Conservation (phyloP, 2,113 vertebrate genomes). For the Onychostoma macrolepis region DNA sequence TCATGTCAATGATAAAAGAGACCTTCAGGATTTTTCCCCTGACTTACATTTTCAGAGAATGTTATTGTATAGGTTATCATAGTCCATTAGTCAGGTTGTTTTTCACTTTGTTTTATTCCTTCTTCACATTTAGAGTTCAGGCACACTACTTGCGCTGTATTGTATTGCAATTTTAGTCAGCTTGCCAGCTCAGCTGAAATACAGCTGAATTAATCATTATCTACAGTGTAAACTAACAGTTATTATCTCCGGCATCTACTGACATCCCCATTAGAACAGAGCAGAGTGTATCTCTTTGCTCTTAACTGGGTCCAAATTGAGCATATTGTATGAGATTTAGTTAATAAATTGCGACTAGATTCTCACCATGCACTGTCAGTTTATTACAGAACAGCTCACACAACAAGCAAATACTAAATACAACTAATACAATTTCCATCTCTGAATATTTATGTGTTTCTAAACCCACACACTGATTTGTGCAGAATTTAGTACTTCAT, state of each 20-base stretch:
- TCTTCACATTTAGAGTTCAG: conserved; percentile 16
- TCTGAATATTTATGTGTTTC: neutral
- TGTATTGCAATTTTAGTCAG: conserved; percentile 31
- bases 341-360: conserved; percentile 6
- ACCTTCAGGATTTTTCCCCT: conserved; percentile 22
- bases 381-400: conserved; percentile 19
- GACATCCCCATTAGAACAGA: conserved; percentile 27
- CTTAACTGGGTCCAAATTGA: conserved; percentile 14
- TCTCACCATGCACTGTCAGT: neutral
- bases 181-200: conserved; percentile 25
- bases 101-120: conserved; percentile 24
- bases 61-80: conserved; percentile 34
- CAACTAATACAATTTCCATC: neutral
- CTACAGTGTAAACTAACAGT: conserved; percentile 27
- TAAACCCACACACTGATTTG: neutral
- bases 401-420: conserved; percentile 5
- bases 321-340: conserved; percentile 27
- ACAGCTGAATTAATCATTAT: conserved; percentile 36
- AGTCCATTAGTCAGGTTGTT: conserved; percentile 34
- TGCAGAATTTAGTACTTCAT: neutral
- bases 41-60: conserved; percentile 25
- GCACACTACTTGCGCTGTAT: conserved; percentile 2
- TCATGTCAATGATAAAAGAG: conserved; percentile 27
- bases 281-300: neutral
- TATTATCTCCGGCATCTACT: conserved; percentile 30